Evolutionary conservation across 1,140 invertebrate genomes (phyloP), one percentile per base, ranked within the genome.

Genomic region (Drosophila ficusphila): DNA sequence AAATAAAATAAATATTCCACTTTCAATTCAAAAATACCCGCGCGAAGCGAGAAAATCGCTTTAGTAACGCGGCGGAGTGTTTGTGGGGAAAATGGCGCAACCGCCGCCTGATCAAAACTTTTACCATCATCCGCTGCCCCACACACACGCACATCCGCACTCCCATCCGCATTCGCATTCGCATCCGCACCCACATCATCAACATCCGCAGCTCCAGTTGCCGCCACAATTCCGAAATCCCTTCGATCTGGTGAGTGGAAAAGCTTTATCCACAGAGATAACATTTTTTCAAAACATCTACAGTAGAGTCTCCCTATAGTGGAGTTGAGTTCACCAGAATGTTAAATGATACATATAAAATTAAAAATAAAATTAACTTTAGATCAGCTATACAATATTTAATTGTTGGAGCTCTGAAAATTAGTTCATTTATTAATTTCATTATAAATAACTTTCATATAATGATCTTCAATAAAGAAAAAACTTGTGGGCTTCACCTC

Each of bases 31-130:
- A n/a, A n/a, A n/a, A n/a, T 14, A 5, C 14, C 25, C 39, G 46
- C 51, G 52, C 48, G 60, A 53, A 52, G 60, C 70, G 5, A 18
- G 18, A 31, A 21, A 46, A 52, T 7, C 23, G 47, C 16, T 34
- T 7, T 34, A 7, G 23, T 19, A 23, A 42, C 25, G 58, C 25
- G 34, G 39, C 19, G 62, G 39, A 48, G 48, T 64, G 78, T 48
- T 44, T 60, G 61, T 60, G 61, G 42, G 72, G 78, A 90, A 90
- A 82, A 90, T 86, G 86, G 86, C 86, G 86, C 86, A 90, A 75
- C 86, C 75, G 78, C 86, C 86, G 61, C 81, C 86, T 47, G 86
- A 90, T 79, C 86, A 90, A 62, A 90, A 90, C 29, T 90, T 86
- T 74, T 90, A 86, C 38, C 83, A 89, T 44, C 83, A 89, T 29